Percentiles rank a stretch among this genome's conserved stretches.
These are phyloP conservation scores for Nematopogon swammerdamellus DNA, from an alignment of 2,888 invertebrate species.

Conservation along the genomic window DNA sequence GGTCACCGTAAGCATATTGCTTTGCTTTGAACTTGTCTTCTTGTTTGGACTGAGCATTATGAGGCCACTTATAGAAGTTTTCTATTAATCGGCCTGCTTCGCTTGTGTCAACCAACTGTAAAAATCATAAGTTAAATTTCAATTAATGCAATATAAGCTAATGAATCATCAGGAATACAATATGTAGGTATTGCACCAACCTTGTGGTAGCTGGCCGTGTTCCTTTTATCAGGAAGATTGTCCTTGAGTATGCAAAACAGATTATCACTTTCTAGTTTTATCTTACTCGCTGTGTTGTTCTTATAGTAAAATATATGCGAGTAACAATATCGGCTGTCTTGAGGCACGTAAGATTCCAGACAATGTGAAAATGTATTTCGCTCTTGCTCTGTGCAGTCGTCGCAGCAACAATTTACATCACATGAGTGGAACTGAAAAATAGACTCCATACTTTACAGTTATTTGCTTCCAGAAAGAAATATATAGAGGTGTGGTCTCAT, in stretches of 20 bases:
- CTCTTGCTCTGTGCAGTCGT: slow-evolving; percentile 64
- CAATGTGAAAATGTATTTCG: slow-evolving; percentile 61
- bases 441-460: too few relatives aligned
- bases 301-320: neutral
- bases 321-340: neutral
- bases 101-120: slow-evolving; percentile 18
- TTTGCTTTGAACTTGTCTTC: slow-evolving; percentile 21
- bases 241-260: slow-evolving; percentile 38
- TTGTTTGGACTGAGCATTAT: slow-evolving; percentile 11
- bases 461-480: too few relatives aligned
- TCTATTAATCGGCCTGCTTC: slow-evolving; percentile 11
- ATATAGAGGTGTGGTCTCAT: too few relatives aligned
- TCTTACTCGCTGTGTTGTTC: neutral
- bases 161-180: too few relatives aligned
- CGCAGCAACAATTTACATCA: slow-evolving; percentile 83
- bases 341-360: slow-evolving; percentile 15
- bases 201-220: slow-evolving; percentile 5
- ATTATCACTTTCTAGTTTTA: slow-evolving; percentile 16
- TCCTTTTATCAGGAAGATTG: slow-evolving; percentile 30
- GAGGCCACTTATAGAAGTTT: slow-evolving; percentile 24
- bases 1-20: slow-evolving; percentile 24
- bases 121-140: too few relatives aligned
- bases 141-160: too few relatives aligned
- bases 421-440: slow-evolving; percentile 58
- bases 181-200: slow-evolving; percentile 4